phyloP scores from a whole-genome alignment of 2,113 vertebrate genomes.

The Carlito syrichta region DNA sequence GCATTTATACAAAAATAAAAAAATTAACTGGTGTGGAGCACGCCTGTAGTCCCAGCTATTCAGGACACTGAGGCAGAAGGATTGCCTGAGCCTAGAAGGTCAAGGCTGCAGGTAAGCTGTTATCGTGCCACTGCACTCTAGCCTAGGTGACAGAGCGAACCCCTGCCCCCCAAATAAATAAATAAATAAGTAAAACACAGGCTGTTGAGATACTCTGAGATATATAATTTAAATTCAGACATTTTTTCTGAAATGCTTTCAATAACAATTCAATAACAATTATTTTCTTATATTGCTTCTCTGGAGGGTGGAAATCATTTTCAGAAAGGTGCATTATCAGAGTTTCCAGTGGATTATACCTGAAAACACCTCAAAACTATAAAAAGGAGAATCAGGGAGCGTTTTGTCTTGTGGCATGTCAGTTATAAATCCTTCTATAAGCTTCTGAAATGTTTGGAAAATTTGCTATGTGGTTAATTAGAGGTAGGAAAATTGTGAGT shows the following conservation, averaged over 20 bases:
- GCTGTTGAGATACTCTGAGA: neutral
- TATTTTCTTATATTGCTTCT: conserved; percentile 18
- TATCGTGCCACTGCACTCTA: no score
- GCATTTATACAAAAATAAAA: no score
- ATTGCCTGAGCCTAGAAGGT: no score
- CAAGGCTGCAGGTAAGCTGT: no score
- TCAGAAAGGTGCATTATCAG: neutral
- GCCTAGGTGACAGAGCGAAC: no score
- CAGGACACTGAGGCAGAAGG: no score
- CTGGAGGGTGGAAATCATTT: neutral
- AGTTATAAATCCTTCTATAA: neutral
- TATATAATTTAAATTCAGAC: neutral
- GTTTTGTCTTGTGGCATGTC: neutral
- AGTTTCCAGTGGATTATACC: neutral
- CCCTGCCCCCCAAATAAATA: no score
- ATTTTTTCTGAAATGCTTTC: conserved; percentile 28
- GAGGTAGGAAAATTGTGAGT: neutral
- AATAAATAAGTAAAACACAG: no score
- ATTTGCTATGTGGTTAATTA: neutral
- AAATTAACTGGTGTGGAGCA: no score
- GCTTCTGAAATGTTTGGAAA: conserved; percentile 9
- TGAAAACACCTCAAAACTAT: neutral
- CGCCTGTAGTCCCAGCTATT: no score
- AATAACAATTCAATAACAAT: neutral
- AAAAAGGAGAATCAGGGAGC: neutral